A percentile compares a stretch with the other conserved stretches of the same genome.
These are phyloP conservation scores for Gymnodraco acuticeps DNA, from an alignment of 2,797 vertebrate species.

Conservation along the genomic window DNA sequence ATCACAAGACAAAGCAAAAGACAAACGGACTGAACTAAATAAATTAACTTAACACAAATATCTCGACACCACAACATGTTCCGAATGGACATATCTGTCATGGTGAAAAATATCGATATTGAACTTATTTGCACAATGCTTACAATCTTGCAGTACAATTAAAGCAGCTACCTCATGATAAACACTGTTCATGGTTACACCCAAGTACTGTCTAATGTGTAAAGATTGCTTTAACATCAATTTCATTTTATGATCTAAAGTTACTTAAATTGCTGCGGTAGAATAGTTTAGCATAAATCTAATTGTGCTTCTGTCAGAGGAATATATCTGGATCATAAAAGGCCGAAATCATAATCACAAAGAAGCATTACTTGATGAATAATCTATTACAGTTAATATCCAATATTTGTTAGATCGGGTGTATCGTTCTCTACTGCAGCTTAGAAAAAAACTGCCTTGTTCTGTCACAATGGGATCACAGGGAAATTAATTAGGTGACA, in stretches of 20 bases:
- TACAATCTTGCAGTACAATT: background rate
- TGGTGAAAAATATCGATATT: background rate
- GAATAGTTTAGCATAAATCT: background rate
- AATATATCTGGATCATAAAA: conserved; percentile 28
- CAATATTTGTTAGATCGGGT: conserved; percentile 45
- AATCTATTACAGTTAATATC: conserved; percentile 21
- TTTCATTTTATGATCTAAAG: background rate
- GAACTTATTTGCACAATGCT: background rate
- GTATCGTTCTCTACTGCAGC: conserved; percentile 32
- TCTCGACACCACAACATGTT: background rate
- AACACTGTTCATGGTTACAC: background rate
- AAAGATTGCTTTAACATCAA: background rate
- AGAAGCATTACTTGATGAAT: conserved; percentile 33
- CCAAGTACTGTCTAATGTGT: background rate
- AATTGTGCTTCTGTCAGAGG: background rate
- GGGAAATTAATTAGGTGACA: conserved; percentile 72
- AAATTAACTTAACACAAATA: too few relatives aligned
- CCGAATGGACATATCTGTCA: background rate
- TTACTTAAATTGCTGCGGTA: background rate
- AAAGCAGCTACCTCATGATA: background rate
- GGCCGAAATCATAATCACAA: conserved; percentile 25
- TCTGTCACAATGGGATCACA: conserved; percentile 62
- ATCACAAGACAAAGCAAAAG: too few relatives aligned
- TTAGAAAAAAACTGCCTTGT: conserved; percentile 35
- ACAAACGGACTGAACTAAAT: too few relatives aligned